phyloP scores from a whole-genome alignment of 1,140 invertebrate genomes.

The Drosophila suzukii region DNA sequence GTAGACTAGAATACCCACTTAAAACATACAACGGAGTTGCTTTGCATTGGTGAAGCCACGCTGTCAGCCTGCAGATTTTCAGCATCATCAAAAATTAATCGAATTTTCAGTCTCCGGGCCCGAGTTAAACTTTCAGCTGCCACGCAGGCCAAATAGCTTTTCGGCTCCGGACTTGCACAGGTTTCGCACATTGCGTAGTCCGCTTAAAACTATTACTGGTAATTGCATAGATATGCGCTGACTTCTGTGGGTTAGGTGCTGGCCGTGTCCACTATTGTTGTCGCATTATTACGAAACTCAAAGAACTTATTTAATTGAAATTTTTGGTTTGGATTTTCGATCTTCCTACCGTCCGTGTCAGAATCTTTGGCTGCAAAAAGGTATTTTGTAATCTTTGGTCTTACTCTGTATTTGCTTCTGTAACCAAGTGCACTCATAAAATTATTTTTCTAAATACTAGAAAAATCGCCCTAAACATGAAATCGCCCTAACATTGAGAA shows the following conservation, averaged over 20 bases:
- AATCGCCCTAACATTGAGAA: no score
- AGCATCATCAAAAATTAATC: conserved; percentile 82
- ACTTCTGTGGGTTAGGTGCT: conserved; percentile 4
- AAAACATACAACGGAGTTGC: conserved; percentile 38
- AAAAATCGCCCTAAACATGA: no score
- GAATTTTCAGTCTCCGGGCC: conserved; percentile 60
- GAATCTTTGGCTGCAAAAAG: no score
- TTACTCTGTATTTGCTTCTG: no score
- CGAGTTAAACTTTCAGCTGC: conserved; percentile 65
- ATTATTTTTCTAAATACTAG: no score
- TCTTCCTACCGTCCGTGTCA: no score
- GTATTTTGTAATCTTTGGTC: no score
- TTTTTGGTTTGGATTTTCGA: no score
- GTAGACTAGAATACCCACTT: no score
- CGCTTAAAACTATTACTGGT: conserved; percentile 68
- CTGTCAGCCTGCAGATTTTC: conserved; percentile 77
- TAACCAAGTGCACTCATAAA: no score
- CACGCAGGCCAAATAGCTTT: conserved; percentile 41
- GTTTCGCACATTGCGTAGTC: conserved; percentile 58
- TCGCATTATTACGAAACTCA: conserved; percentile 37
- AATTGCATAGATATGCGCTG: conserved; percentile 51
- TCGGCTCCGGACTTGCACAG: conserved; percentile 3
- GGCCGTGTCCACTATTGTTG: conserved; percentile 24
- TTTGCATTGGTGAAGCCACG: conserved; percentile 45
- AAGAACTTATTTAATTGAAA: conserved; percentile 37